Conservation (phyloP, 2,797 vertebrate species). For the Labeo calbasu region DNA sequence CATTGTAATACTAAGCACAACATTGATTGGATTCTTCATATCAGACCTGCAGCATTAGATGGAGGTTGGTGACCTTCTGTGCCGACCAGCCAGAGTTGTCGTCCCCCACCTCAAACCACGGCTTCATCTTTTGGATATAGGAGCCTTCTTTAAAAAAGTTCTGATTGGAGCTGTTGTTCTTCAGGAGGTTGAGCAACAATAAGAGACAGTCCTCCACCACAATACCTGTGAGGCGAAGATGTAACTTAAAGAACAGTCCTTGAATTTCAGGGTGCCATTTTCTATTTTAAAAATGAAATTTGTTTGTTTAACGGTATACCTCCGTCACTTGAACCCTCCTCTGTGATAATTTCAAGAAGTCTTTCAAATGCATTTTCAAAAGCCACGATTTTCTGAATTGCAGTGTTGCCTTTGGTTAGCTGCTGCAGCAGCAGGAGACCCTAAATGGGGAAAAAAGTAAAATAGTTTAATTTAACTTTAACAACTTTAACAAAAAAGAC, state of each 20-base stretch:
- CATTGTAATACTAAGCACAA: background rate
- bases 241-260: background rate
- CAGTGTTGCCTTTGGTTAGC: slow-evolving; percentile 94
- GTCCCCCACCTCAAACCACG: slow-evolving; percentile 97
- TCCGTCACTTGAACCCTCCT: slow-evolving; percentile 97
- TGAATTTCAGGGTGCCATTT: background rate
- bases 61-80: slow-evolving; percentile 97
- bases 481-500: background rate
- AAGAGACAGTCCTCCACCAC: slow-evolving; percentile 98
- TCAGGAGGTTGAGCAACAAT: slow-evolving; percentile 91
- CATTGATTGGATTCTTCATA: background rate
- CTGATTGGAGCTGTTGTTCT: slow-evolving; percentile 99
- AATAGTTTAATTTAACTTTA: background rate
- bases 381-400: slow-evolving; percentile 99
- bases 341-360: slow-evolving; percentile 94
- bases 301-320: slow-evolving; percentile 74
- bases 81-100: slow-evolving; percentile 98
- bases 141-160: slow-evolving; percentile 99
- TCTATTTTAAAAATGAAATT: background rate
- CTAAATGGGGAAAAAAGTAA: slow-evolving; percentile 68
- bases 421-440: slow-evolving; percentile 94
- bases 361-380: slow-evolving; percentile 98
- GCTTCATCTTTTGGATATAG: slow-evolving; percentile 97
- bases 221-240: slow-evolving; percentile 81
- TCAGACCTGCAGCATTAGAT: slow-evolving; percentile 96